Conservation (phyloP, 2,113 vertebrate species). For the Caretta caretta region DNA sequence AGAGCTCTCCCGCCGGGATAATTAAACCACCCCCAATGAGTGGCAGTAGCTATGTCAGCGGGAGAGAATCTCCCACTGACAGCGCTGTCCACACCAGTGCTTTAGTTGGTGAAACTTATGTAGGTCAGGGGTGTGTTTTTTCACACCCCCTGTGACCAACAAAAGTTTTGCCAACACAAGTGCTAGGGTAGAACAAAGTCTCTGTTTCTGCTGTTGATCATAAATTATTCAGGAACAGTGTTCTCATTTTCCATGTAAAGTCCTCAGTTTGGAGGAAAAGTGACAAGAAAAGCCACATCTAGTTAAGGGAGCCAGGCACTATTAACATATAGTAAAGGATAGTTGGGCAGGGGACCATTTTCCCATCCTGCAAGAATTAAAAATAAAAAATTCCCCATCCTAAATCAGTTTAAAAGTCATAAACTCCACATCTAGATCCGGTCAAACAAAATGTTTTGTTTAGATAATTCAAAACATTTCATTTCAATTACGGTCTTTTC, state of each 20-base stretch:
- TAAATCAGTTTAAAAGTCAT: not conserved
- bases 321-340: slow-evolving; percentile 39
- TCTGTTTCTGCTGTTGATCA: not conserved
- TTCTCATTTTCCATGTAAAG: slow-evolving; percentile 27
- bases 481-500: not conserved
- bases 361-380: slow-evolving; percentile 56
- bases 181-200: not conserved
- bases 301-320: slow-evolving; percentile 13
- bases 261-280: not conserved
- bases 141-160: too few species aligned
- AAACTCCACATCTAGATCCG: not conserved
- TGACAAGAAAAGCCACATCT: slow-evolving; percentile 44
- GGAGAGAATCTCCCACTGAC: too few species aligned
- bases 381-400: not conserved
- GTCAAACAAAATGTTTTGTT: not conserved
- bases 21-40: too few species aligned
- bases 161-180: too few species aligned
- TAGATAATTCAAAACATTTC: not conserved
- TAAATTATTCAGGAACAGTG: not conserved
- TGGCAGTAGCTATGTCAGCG: too few species aligned
- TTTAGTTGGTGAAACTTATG: too few species aligned
- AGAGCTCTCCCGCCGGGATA: too few species aligned
- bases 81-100: too few species aligned
- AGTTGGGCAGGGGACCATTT: slow-evolving; percentile 12
- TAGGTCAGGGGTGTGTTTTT: too few species aligned